phyloP scores from a whole-genome alignment of 1,140 invertebrate genomes.

The Drosophila leontia region DNA sequence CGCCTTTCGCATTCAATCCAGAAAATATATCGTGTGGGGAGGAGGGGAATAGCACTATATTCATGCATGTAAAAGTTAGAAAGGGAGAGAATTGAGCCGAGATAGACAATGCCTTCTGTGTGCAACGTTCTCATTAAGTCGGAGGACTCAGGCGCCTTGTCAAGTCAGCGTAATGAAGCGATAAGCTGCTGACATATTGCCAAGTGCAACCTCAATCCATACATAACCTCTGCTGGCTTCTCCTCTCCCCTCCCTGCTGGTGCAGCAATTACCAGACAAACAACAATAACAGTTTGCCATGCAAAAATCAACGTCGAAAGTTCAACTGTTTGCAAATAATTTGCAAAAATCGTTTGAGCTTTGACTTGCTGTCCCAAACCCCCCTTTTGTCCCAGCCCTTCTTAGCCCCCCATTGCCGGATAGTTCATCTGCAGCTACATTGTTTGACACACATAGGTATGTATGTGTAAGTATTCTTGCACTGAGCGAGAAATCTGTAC shows the following conservation, averaged over 20 bases:
- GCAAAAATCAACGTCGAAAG: conserved; percentile 72
- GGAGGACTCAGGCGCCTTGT: conserved; percentile 49
- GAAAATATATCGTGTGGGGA: neutral
- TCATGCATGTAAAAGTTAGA: conserved; percentile 56
- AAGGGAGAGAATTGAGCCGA: neutral
- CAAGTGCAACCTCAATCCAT: conserved; percentile 73
- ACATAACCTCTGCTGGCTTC: conserved; percentile 7
- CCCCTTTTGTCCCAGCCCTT: neutral
- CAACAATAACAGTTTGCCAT: conserved; percentile 60
- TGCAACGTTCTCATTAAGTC: conserved; percentile 67
- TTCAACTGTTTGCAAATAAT: conserved; percentile 79
- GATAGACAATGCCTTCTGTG: conserved; percentile 48
- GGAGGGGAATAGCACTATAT: neutral
- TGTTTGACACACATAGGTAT: conserved; percentile 63
- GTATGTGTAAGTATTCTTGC: neutral
- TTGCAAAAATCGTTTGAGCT: conserved; percentile 74
- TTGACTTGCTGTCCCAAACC: conserved; percentile 23
- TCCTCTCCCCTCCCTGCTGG: neutral
- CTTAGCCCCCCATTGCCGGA: conserved; percentile 9
- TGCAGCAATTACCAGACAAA: conserved; percentile 64
- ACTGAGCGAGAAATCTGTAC: neutral
- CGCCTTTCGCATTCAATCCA: conserved; percentile 42
- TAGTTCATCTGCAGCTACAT: conserved; percentile 69
- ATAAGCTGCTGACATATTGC: conserved; percentile 77
- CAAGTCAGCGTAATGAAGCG: conserved; percentile 74